Conservation (phyloP, 2,888 invertebrate genomes). For the Dorcus hopei region DNA sequence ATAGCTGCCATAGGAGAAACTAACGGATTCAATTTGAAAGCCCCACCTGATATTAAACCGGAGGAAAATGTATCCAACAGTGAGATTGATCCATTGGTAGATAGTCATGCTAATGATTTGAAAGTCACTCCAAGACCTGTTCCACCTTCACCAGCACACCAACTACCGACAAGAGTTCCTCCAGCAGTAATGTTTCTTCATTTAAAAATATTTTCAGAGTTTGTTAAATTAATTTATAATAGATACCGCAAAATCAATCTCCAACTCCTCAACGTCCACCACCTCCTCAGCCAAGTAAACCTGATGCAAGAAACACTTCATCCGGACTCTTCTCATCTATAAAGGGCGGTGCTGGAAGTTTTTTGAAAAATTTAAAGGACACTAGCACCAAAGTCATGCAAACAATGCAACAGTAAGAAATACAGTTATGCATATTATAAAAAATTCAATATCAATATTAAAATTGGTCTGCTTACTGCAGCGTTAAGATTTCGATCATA, state of each 20-base stretch:
- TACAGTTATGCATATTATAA: too few relatives aligned
- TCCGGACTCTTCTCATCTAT: conserved; percentile 79
- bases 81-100: conserved; percentile 28
- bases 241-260: neutral
- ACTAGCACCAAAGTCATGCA: conserved; percentile 97
- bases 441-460: neutral
- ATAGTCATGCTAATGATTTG: conserved; percentile 32
- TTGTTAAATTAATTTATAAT: neutral
- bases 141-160: conserved; percentile 33
- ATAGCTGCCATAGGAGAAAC: conserved; percentile 87
- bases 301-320: conserved; percentile 31
- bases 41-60: conserved; percentile 65
- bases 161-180: conserved; percentile 29
- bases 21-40: conserved; percentile 76
- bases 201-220: neutral
- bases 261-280: conserved; percentile 45
- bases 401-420: conserved; percentile 81
- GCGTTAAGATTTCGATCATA: too few relatives aligned
- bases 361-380: conserved; percentile 91
- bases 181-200: conserved; percentile 17
- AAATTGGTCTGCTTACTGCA: too few relatives aligned
- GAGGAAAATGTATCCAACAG: conserved; percentile 29
- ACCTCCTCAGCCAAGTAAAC: conserved; percentile 42
- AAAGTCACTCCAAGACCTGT: conserved; percentile 38
- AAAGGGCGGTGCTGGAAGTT: conserved; percentile 88